Percentiles rank a stretch among this genome's conserved stretches.
Conservation (phyloP, 2,113 vertebrate genomes). For the Anolis carolinensis region DNA sequence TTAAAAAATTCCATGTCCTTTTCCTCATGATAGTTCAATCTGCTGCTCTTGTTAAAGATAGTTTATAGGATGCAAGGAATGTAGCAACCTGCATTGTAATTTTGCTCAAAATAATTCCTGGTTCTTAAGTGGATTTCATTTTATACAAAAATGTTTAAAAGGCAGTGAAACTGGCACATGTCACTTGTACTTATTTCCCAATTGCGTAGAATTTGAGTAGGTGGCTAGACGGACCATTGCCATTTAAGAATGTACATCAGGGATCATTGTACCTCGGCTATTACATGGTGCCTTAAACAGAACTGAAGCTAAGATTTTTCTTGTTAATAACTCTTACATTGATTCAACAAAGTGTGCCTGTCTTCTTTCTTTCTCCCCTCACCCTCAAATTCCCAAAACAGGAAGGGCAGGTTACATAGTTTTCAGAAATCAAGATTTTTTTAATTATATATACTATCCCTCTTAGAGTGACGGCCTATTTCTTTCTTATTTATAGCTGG, state of each 20-base stretch:
- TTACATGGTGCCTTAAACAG: conserved; percentile 89
- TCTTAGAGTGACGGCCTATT: conserved; percentile 76
- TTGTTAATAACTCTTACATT: conserved; percentile 76
- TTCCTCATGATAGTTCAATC: conserved; percentile 82
- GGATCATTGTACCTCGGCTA: conserved; percentile 89
- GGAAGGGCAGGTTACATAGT: conserved; percentile 77
- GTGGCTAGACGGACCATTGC: conserved; percentile 85
- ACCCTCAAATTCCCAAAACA: conserved; percentile 74
- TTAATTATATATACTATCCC: conserved; percentile 72
- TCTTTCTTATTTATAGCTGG: conserved; percentile 77
- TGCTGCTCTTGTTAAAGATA: conserved; percentile 83
- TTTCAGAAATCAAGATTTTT: conserved; percentile 77
- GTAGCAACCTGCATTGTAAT: conserved; percentile 84
- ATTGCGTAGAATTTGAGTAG: conserved; percentile 80
- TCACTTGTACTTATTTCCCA: conserved; percentile 79
- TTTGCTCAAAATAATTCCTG: conserved; percentile 79
- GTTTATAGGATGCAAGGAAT: conserved; percentile 86
- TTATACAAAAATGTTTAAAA: conserved; percentile 78
- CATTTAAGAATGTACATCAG: conserved; percentile 89
- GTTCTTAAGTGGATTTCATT: conserved; percentile 79
- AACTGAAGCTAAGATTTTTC: conserved; percentile 84
- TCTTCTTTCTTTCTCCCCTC: conserved; percentile 53
- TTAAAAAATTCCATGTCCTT: conserved; percentile 80
- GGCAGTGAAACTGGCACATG: conserved; percentile 85
- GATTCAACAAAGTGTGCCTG: conserved; percentile 82